Percentiles rank a stretch among this genome's conserved stretches.
Evolutionary conservation across 2,888 invertebrate genomes (phyloP).

Genomic region (Heliconius charithonia): DNA sequence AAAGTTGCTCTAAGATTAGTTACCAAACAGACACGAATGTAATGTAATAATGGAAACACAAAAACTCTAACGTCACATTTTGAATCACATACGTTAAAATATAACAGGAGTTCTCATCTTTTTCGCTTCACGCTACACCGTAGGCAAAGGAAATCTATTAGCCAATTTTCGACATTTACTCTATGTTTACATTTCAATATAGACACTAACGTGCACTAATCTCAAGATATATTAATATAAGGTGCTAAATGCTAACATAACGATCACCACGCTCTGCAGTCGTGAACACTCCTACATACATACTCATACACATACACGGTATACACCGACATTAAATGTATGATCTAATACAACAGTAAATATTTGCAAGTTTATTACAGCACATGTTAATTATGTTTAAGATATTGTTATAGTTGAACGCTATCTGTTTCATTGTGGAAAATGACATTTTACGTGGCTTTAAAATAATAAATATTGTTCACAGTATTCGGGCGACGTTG

Average conservation of each 20-base stretch:
- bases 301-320: not conserved
- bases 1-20: not conserved
- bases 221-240: not conserved
- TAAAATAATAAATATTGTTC: not conserved
- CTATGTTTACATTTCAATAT: too few relatives aligned
- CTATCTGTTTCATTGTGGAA: not conserved
- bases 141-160: too few relatives aligned
- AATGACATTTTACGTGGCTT: not conserved
- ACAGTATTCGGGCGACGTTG: too few relatives aligned
- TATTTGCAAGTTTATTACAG: constrained; percentile 1
- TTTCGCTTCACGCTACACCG: too few relatives aligned
- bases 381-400: not conserved
- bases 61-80: too few relatives aligned
- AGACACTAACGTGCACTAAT: not conserved
- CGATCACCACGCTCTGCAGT: not conserved
- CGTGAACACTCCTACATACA: not conserved
- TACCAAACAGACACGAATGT: too few relatives aligned
- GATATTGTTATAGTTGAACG: constrained; percentile 7
- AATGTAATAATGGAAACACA: too few relatives aligned
- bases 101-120: too few relatives aligned
- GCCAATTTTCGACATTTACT: too few relatives aligned
- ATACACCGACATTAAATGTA: constrained; percentile 1
- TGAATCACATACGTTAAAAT: too few relatives aligned
- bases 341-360: constrained; percentile 14
- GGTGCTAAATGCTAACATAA: not conserved